phyloP scores from a whole-genome alignment of 1,140 invertebrate species.

The Drosophila pseudoobscura region DNA sequence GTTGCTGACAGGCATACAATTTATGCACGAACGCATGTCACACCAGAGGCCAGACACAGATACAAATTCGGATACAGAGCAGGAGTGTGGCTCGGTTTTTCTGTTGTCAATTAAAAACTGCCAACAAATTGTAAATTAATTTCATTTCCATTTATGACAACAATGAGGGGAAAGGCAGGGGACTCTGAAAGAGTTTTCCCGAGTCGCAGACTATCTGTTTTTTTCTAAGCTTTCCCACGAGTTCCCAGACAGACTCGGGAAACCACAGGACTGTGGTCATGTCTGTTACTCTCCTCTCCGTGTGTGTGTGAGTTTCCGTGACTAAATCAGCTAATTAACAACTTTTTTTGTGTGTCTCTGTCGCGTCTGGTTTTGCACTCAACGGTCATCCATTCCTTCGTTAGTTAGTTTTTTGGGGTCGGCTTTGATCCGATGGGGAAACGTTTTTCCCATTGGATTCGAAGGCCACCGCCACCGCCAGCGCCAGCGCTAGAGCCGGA shows the following conservation, averaged over 20 bases:
- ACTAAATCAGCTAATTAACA: conserved; percentile 82
- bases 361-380: conserved; percentile 50
- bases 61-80: no score
- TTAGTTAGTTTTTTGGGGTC: conserved; percentile 5
- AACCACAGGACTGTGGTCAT: conserved; percentile 56
- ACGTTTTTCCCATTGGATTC: conserved; percentile 13
- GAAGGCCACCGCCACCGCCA: neutral
- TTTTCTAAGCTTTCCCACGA: conserved; percentile 15
- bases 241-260: conserved; percentile 24
- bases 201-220: neutral
- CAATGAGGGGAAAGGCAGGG: conserved; percentile 8
- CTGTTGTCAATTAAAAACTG: conserved; percentile 68
- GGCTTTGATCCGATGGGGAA: conserved; percentile 14
- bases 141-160: conserved; percentile 63
- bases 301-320: conserved; percentile 18
- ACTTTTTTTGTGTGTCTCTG: conserved; percentile 51
- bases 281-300: conserved; percentile 6
- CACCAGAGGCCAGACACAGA: conserved; percentile 18
- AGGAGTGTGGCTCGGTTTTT: conserved; percentile 32
- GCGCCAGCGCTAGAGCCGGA: neutral
- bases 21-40: conserved; percentile 61
- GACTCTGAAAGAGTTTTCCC: neutral
- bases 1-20: conserved; percentile 67
- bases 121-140: conserved; percentile 62
- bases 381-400: conserved; percentile 65